Conservation (phyloP, 2,113 vertebrate genomes). For the Onychostoma macrolepis region DNA sequence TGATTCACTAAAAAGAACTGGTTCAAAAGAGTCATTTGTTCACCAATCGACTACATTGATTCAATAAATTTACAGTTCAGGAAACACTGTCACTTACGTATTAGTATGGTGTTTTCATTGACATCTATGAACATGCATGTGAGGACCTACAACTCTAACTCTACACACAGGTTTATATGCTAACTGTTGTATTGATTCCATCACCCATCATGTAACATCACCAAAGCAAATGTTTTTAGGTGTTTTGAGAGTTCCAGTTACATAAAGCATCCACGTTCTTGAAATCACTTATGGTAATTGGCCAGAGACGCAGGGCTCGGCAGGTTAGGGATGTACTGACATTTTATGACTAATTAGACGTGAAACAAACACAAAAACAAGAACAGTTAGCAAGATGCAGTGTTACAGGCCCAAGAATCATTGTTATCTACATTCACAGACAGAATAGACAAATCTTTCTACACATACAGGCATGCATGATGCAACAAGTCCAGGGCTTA, state of each 20-base stretch:
- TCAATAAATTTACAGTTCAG: too few relatives aligned
- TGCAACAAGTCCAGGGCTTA: slow-evolving; percentile 55
- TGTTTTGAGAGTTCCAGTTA: slow-evolving; percentile 33
- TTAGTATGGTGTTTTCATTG: too few relatives aligned
- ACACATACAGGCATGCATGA: slow-evolving; percentile 34
- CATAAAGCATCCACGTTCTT: slow-evolving; percentile 48
- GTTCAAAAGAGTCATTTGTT: background rate
- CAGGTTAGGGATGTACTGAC: slow-evolving; percentile 51
- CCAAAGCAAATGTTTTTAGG: slow-evolving; percentile 15
- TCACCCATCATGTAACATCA: slow-evolving; percentile 17
- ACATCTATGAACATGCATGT: too few relatives aligned
- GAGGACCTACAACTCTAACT: background rate
- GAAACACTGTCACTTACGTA: too few relatives aligned
- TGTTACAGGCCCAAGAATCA: slow-evolving; percentile 20
- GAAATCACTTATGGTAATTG: slow-evolving; percentile 54
- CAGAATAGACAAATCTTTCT: slow-evolving; percentile 32
- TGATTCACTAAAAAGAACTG: background rate
- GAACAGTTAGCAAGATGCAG: background rate
- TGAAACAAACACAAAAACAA: slow-evolving; percentile 46
- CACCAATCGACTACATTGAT: slow-evolving; percentile 11
- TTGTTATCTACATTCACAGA: slow-evolving; percentile 35
- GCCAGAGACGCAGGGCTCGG: slow-evolving; percentile 30
- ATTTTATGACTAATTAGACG: slow-evolving; percentile 57
- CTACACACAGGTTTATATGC: background rate
- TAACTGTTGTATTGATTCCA: slow-evolving; percentile 39